Percentiles rank a stretch among this genome's conserved stretches.
Evolutionary conservation across 2,888 invertebrate species (phyloP).

Genomic region (Eupithecia insigniata): DNA sequence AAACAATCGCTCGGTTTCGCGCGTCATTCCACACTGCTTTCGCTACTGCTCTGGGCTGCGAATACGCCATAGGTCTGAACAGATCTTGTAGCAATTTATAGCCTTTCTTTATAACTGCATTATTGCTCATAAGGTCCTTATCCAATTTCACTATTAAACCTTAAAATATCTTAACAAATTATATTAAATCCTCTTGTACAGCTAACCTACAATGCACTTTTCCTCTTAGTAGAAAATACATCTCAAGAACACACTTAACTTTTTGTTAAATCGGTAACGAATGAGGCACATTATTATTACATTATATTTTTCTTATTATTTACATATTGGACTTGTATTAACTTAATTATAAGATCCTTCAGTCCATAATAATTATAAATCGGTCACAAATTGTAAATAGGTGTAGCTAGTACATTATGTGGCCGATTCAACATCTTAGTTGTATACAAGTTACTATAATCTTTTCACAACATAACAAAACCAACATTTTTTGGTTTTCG

Average conservation of each 20-base stretch:
- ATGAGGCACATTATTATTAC: constrained; percentile 80
- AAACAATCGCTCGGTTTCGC: not conserved
- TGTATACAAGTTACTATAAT: constrained; percentile 43
- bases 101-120: constrained; percentile 6
- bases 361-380: constrained; percentile 54
- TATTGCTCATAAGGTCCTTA: constrained; percentile 27
- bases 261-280: constrained; percentile 78
- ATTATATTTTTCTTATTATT: constrained; percentile 54
- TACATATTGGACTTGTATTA: constrained; percentile 57
- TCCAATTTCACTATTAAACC: constrained; percentile 42
- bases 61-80: not conserved
- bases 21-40: not conserved
- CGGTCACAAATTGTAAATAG: constrained; percentile 17
- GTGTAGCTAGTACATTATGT: constrained; percentile 14
- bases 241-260: constrained; percentile 78
- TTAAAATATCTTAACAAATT: constrained; percentile 80
- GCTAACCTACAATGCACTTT: constrained; percentile 81
- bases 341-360: constrained; percentile 59
- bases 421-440: constrained; percentile 32
- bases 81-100: constrained; percentile 7
- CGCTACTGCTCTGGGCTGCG: not conserved
- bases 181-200: constrained; percentile 81
- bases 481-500: constrained; percentile 70
- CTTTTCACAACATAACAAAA: constrained; percentile 66
- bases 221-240: constrained; percentile 79